phyloP scores from a whole-genome alignment of 1,140 invertebrate species.

The Drosophila erecta region DNA sequence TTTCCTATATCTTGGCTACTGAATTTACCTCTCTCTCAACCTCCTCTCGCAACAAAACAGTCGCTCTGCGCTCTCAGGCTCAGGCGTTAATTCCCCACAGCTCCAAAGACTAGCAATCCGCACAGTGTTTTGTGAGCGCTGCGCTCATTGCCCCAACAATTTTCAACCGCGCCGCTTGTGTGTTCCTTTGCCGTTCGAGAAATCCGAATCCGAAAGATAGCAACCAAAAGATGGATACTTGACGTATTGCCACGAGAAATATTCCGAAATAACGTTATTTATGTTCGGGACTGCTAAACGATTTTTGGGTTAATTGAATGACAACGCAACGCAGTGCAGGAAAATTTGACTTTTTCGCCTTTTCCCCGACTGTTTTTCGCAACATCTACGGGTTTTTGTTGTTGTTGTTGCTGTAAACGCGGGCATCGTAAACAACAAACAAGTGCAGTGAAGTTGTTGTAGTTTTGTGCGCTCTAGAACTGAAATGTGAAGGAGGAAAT shows the following conservation, averaged over 20 bases:
- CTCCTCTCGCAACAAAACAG: neutral
- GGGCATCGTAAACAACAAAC: slow-evolving; percentile 64
- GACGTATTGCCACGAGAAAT: slow-evolving; percentile 1
- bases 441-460: slow-evolving; percentile 25
- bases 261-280: slow-evolving; percentile 5
- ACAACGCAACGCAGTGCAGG: slow-evolving; percentile 2
- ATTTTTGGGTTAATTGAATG: slow-evolving; percentile 1
- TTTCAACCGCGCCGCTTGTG: slow-evolving; percentile 24
- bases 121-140: neutral
- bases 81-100: slow-evolving; percentile 10
- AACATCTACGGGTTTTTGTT: slow-evolving; percentile 33
- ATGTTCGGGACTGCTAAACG: slow-evolving; percentile 7
- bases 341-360: slow-evolving; percentile 42
- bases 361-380: slow-evolving; percentile 38
- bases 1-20: neutral
- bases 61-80: neutral
- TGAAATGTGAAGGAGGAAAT: slow-evolving; percentile 28
- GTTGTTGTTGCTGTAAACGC: slow-evolving; percentile 40
- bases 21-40: neutral
- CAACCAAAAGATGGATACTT: slow-evolving; percentile 21
- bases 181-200: slow-evolving; percentile 35
- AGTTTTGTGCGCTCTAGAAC: slow-evolving; percentile 19
- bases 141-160: slow-evolving; percentile 27
- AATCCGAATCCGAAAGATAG: slow-evolving; percentile 23
- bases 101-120: slow-evolving; percentile 2